These are phyloP conservation scores for Hyposoter didymator DNA, from an alignment of 2,888 invertebrate genomes.

Conservation along the genomic window DNA sequence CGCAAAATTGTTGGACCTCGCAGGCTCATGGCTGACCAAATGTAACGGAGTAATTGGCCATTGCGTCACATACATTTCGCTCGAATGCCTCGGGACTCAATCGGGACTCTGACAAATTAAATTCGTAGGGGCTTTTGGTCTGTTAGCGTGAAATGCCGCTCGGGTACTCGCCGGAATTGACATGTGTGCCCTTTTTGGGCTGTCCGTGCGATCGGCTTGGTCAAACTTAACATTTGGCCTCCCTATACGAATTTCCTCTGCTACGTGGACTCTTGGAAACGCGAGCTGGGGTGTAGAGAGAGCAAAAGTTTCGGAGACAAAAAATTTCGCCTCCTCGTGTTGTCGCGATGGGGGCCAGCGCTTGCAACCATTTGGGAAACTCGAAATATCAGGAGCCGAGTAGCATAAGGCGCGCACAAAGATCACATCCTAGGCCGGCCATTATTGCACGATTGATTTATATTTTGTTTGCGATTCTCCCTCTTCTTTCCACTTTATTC, in stretches of 20 bases:
- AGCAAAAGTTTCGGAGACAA: constrained; percentile 20
- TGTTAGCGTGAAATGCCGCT: constrained; percentile 78
- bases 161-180: constrained; percentile 73
- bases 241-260: constrained; percentile 70
- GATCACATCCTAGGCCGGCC: constrained; percentile 73
- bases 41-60: constrained; percentile 30
- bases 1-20: not conserved
- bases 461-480: constrained; percentile 80
- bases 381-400: constrained; percentile 78
- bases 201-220: constrained; percentile 15
- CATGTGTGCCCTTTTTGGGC: constrained; percentile 70
- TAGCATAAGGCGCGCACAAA: constrained; percentile 65
- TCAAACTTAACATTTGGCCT: constrained; percentile 72
- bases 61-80: not conserved
- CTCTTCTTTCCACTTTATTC: constrained; percentile 62
- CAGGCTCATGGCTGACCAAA: not conserved
- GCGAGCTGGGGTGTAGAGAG: constrained; percentile 66
- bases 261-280: constrained; percentile 27
- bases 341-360: constrained; percentile 73
- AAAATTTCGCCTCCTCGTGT: constrained; percentile 65
- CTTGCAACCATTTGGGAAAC: constrained; percentile 81
- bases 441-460: constrained; percentile 83
- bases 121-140: constrained; percentile 69
- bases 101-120: constrained; percentile 72
- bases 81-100: not conserved